Conservation (phyloP, 2,797 vertebrate genomes). For the Arrhamphus sclerolepis region DNA sequence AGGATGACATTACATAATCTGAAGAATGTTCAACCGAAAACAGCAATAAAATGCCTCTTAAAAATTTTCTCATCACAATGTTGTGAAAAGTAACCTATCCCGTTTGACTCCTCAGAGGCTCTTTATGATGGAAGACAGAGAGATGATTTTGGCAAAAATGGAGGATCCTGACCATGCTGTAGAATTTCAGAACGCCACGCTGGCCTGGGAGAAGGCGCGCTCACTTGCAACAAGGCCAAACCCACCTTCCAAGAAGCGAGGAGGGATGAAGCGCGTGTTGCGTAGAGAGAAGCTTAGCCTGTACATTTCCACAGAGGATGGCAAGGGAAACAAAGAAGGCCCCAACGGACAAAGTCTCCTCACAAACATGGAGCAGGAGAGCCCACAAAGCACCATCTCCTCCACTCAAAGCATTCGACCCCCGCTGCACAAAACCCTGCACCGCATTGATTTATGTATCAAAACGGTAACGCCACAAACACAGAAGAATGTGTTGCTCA, state of each 20-base stretch:
- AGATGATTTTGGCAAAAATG: constrained; percentile 69
- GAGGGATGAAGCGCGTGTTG: constrained; percentile 74
- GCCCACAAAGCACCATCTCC: constrained; percentile 84
- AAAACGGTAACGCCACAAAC: constrained; percentile 69
- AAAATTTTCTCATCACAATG: neutral
- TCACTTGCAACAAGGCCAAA: constrained; percentile 35
- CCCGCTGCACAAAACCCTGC: constrained; percentile 81
- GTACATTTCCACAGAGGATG: constrained; percentile 75
- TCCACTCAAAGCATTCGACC: constrained; percentile 80
- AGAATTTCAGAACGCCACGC: constrained; percentile 81
- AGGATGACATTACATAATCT: neutral
- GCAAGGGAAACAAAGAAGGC: constrained; percentile 66
- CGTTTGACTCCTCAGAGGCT: constrained; percentile 75
- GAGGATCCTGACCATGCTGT: constrained; percentile 75
- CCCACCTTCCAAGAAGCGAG: constrained; percentile 45
- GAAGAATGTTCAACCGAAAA: constrained; percentile 1
- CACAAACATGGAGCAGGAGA: constrained; percentile 85
- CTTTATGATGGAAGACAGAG: constrained; percentile 82
- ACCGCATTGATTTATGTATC: constrained; percentile 77
- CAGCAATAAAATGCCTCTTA: neutral
- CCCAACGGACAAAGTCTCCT: constrained; percentile 79
- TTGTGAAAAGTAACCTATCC: neutral
- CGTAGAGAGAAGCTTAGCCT: constrained; percentile 81
- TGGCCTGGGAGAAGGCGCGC: constrained; percentile 81
- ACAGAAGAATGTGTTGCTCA: neutral